Evolutionary conservation across 2,888 invertebrate species (phyloP).

Genomic region (Emmelina monodactyla): DNA sequence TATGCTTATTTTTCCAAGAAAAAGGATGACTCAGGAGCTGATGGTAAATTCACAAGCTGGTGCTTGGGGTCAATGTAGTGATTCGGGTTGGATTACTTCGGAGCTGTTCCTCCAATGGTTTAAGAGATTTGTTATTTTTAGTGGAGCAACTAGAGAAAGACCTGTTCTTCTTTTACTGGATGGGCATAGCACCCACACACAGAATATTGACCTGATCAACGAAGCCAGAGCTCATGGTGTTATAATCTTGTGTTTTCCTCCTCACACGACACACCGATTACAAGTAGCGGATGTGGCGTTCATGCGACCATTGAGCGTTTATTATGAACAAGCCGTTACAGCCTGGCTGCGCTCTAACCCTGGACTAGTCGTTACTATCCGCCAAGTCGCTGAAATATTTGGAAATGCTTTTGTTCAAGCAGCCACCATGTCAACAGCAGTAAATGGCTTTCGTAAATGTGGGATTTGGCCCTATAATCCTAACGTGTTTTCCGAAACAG

Average conservation of each 20-base stretch:
- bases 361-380: conserved; percentile 18
- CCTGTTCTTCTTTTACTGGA: conserved; percentile 26
- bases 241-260: conserved; percentile 19
- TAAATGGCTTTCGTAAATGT: conserved; percentile 21
- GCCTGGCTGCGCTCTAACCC: conserved; percentile 17
- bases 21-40: conserved; percentile 22
- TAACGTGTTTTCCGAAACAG: conserved; percentile 17
- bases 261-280: conserved; percentile 17
- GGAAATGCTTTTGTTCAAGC: conserved; percentile 20
- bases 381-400: conserved; percentile 20
- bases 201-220: conserved; percentile 22
- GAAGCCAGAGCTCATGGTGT: conserved; percentile 17
- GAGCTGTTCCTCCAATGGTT: conserved; percentile 26
- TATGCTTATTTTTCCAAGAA: conserved; percentile 19
- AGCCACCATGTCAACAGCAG: conserved; percentile 18
- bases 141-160: conserved; percentile 18
- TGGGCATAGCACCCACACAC: conserved; percentile 25
- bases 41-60: conserved; percentile 20
- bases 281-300: conserved; percentile 15
- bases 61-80: conserved; percentile 18
- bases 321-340: conserved; percentile 12
- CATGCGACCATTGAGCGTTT: conserved; percentile 17
- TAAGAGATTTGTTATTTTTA: conserved; percentile 20
- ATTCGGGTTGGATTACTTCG: conserved; percentile 23
- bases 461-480: conserved; percentile 14